Conservation (phyloP, 2,888 invertebrate genomes). For the Tortrix viridana region DNA sequence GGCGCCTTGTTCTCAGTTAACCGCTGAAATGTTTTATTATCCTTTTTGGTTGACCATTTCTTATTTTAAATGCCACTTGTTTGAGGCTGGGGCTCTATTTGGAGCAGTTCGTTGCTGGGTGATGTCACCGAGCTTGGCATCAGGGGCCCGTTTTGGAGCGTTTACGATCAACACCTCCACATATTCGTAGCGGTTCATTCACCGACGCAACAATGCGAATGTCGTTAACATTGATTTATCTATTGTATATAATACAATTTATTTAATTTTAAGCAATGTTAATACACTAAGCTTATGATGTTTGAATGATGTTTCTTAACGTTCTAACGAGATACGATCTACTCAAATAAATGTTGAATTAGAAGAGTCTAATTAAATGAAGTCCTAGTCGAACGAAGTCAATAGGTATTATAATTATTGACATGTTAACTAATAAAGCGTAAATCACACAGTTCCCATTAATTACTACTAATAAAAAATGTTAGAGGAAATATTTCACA, state of each 20-base stretch:
- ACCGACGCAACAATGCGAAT: slow-evolving; percentile 66
- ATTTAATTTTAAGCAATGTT: slow-evolving; percentile 10
- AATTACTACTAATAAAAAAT: slow-evolving; percentile 1
- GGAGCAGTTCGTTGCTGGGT: slow-evolving; percentile 59
- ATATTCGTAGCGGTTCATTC: slow-evolving; percentile 75
- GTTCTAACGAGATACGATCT: background rate
- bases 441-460: slow-evolving; percentile 4
- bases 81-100: slow-evolving; percentile 54
- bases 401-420: background rate
- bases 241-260: slow-evolving; percentile 45
- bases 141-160: slow-evolving; percentile 75
- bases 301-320: background rate
- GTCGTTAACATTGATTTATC: slow-evolving; percentile 67
- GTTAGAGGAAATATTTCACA: slow-evolving; percentile 17
- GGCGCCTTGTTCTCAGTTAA: slow-evolving; percentile 64
- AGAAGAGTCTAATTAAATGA: background rate
- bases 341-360: background rate
- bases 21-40: slow-evolving; percentile 70
- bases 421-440: background rate
- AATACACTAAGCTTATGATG: background rate
- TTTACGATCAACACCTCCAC: slow-evolving; percentile 81
- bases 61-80: slow-evolving; percentile 65
- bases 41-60: slow-evolving; percentile 66
- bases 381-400: too few species aligned
- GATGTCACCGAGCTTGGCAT: slow-evolving; percentile 75